These are phyloP conservation scores for Eulemur rubriventer DNA, from an alignment of 2,797 vertebrate genomes.

Conservation along the genomic window DNA sequence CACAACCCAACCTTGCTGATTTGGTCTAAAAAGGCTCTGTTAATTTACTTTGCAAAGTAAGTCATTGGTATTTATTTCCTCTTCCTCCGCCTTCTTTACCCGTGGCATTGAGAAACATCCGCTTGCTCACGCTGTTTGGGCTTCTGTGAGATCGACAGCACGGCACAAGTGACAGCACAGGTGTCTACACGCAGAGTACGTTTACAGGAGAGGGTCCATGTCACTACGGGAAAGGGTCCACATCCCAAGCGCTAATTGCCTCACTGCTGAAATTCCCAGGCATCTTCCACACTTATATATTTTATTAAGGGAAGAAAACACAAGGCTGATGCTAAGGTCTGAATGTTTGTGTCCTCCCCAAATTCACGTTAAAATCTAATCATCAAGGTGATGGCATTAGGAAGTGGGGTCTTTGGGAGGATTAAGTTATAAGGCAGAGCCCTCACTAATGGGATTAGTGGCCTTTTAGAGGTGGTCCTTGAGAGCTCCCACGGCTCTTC, in stretches of 20 bases:
- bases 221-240: background rate
- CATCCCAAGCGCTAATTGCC: background rate
- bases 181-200: background rate
- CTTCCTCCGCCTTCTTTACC: background rate
- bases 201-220: background rate
- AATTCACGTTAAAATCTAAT: background rate
- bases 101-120: background rate
- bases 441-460: background rate
- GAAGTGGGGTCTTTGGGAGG: background rate
- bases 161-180: background rate
- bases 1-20: background rate
- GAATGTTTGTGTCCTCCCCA: background rate
- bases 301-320: background rate
- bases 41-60: background rate
- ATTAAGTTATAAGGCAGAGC: background rate
- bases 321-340: background rate
- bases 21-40: background rate
- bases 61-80: background rate
- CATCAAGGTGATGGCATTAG: background rate
- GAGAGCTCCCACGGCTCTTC: background rate
- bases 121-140: background rate
- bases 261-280: fast-evolving
- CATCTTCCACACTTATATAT: fast-evolving
- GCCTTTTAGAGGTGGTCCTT: background rate
- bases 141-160: background rate